A percentile compares a stretch with the other conserved stretches of the same genome.
These are phyloP conservation scores for Nerophis ophidion DNA, from an alignment of 2,113 vertebrate species.

Conservation along the genomic window DNA sequence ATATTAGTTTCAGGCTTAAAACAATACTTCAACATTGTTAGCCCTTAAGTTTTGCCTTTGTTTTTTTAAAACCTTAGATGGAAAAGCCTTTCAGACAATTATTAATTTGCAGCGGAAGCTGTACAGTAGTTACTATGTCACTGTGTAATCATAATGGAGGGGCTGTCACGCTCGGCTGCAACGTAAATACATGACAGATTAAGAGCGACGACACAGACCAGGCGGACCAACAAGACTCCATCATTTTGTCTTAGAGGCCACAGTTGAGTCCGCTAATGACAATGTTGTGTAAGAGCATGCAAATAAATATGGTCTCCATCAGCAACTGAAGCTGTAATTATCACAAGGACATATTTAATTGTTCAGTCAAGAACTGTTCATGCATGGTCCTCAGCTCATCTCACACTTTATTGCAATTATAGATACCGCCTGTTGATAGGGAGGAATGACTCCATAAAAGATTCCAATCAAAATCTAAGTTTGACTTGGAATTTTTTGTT, in stretches of 20 bases:
- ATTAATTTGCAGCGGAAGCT: background rate
- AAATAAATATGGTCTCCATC: background rate
- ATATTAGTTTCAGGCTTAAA: no score
- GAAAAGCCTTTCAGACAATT: background rate
- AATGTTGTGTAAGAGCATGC: constrained; percentile 1
- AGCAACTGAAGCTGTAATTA: background rate
- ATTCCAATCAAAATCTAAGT: no score
- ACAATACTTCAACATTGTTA: no score
- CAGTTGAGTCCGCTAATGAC: constrained; percentile 7
- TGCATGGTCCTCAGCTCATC: background rate
- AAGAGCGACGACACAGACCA: constrained; percentile 14
- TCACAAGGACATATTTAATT: background rate
- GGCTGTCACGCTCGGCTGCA: constrained; percentile 9
- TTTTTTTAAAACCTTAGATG: no score
- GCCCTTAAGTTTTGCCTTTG: no score
- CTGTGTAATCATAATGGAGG: background rate
- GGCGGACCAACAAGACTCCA: constrained; percentile 5
- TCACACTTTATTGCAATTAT: background rate
- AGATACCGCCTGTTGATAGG: no score
- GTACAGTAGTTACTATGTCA: constrained; percentile 5
- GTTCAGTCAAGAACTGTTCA: background rate
- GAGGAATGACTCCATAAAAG: no score
- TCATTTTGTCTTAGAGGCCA: constrained; percentile 12
- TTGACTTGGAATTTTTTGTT: no score
- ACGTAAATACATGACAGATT: constrained; percentile 40